A percentile compares a stretch with the other conserved stretches of the same genome.
These are phyloP conservation scores for Tangara arthus DNA, from an alignment of 2,797 vertebrate species.

Conservation along the genomic window DNA sequence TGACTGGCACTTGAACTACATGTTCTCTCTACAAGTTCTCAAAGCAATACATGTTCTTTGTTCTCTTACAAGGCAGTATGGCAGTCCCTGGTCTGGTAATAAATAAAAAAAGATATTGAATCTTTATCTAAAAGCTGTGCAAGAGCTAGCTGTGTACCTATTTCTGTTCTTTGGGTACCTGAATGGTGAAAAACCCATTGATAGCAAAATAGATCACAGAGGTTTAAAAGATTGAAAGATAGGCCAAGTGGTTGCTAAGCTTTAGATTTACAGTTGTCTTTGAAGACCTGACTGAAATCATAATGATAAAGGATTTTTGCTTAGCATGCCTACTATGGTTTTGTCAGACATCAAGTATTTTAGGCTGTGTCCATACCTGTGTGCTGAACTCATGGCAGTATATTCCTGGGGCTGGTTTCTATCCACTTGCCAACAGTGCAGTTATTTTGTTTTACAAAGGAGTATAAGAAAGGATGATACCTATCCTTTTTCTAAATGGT, in stretches of 20 bases:
- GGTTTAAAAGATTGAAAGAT: conserved; percentile 6
- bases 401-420: not conserved
- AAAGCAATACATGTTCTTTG: not conserved
- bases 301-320: not conserved
- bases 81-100: not conserved
- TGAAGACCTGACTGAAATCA: conserved; percentile 13
- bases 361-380: not conserved
- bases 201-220: not conserved
- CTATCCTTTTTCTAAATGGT: not conserved
- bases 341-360: not conserved
- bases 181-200: not conserved
- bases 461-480: not conserved
- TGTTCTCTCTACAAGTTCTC: not conserved
- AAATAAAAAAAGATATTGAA: not conserved
- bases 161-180: not conserved
- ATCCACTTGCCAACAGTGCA: not conserved
- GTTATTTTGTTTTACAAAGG: not conserved
- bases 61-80: not conserved
- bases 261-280: not conserved
- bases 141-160: not conserved
- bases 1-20: not conserved
- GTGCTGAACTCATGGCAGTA: not conserved
- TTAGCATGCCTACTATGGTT: not conserved
- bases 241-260: not conserved
- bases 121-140: not conserved